Evolutionary conservation across 1,140 invertebrate genomes (phyloP).

Genomic region (Scylla paramamosain): DNA sequence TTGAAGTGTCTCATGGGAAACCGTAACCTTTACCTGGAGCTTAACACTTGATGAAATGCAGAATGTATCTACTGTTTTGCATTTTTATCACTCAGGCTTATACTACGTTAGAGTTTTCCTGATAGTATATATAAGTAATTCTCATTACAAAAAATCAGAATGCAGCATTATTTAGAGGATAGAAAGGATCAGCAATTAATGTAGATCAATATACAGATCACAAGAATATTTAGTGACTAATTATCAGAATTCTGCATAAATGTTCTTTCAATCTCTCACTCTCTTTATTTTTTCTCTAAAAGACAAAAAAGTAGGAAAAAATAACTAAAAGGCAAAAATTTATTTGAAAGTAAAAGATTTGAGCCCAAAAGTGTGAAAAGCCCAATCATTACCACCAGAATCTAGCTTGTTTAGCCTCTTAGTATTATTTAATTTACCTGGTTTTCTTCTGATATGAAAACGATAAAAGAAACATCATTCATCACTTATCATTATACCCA

Average conservation of each 20-base stretch:
- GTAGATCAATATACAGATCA: background rate
- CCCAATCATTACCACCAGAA: background rate
- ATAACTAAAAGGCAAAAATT: background rate
- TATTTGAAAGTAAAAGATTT: background rate
- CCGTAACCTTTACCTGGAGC: too few relatives aligned
- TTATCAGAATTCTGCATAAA: background rate
- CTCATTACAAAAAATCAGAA: background rate
- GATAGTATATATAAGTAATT: background rate
- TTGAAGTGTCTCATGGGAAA: too few relatives aligned
- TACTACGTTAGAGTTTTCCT: too few relatives aligned
- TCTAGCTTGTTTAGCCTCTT: background rate
- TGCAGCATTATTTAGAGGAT: background rate
- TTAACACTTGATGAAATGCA: too few relatives aligned
- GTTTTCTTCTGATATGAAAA: background rate
- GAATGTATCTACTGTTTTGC: too few relatives aligned
- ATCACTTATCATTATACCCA: too few relatives aligned
- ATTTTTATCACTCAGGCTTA: too few relatives aligned
- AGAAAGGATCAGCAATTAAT: background rate
- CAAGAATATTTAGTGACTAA: background rate
- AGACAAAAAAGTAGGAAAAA: background rate
- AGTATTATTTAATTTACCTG: background rate
- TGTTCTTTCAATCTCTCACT: background rate
- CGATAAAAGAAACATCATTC: too few relatives aligned
- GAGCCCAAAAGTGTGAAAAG: background rate
- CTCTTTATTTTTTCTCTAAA: background rate